A percentile compares a stretch with the other conserved stretches of the same genome.
phyloP scores from a whole-genome alignment of 2,797 vertebrate species.

The Hydrophis major region DNA sequence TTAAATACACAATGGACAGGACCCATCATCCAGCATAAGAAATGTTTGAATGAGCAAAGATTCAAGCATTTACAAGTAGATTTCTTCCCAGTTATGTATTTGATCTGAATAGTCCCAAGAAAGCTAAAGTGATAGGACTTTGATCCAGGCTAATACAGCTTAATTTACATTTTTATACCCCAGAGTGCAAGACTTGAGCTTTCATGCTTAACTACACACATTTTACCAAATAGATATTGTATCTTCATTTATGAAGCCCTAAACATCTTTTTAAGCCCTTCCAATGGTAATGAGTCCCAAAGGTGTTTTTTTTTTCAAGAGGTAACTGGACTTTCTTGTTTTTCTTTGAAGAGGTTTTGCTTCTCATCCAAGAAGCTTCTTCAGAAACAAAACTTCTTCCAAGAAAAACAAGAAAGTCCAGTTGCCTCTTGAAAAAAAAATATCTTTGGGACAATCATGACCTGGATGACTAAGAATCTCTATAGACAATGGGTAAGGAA shows the following conservation, averaged over 20 bases:
- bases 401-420: too few relatives aligned
- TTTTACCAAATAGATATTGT: not conserved
- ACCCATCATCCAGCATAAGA: not conserved
- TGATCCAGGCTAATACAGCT: not conserved
- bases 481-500: not conserved
- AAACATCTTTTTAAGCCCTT: not conserved
- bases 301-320: not conserved
- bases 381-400: too few relatives aligned
- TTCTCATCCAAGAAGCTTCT: not conserved
- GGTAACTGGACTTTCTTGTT: not conserved
- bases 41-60: not conserved
- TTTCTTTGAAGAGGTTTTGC: not conserved
- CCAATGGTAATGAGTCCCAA: not conserved
- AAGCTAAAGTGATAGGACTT: not conserved
- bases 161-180: not conserved
- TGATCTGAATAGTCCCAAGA: not conserved
- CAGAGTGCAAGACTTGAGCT: not conserved
- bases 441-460: too few relatives aligned
- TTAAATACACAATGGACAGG: not conserved
- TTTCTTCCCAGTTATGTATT: not conserved
- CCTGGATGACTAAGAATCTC: too few relatives aligned
- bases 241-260: not conserved
- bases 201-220: not conserved
- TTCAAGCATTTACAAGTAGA: not conserved
- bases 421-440: too few relatives aligned